Base-by-base conservation (phyloP, 2,888 invertebrate species). In the Lasiommata megera region DNA sequence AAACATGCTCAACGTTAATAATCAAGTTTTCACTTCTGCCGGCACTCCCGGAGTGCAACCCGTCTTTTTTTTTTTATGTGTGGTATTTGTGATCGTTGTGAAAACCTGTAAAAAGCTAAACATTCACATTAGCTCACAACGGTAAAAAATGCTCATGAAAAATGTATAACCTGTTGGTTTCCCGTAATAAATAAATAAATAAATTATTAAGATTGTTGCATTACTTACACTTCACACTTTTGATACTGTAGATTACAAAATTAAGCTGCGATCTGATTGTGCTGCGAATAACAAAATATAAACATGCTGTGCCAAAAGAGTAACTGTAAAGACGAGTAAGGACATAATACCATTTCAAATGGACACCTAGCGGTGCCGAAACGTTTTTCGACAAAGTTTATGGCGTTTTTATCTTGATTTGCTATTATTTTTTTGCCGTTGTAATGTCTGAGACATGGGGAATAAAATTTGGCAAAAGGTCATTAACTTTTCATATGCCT, bases 241-340 rank as follows among this genome's bases (percentile, higher is more conserved):
- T n/a, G n/a, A n/a, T n/a, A n/a, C n/a, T n/a, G n/a, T 29, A 44
- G 29, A 9, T 44, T 43, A 17, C 11, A 37, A 52, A 58, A 23
- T 48, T 43, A 41, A 41, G 48, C 36, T 54, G 50, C 37, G 29
- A 56, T 50, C 36, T 40, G 16, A 38, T 48, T 71, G 73, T 68
- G 75, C 64, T 69, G 73, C 73, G 79, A 80, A 80, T 82, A 80
- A 76, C 70, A 78, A 80, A 74, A 71, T 76, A 79, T 80, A 79
- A 78, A 76, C 75, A 74, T 70, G 70, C 68, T 72, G 69, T 67
- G 70, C 72, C 70, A 63, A 67, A 75, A 74, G 66, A 57, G 69
- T 85, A 86, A 85, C 86, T 79, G 86, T 87, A 79, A 68, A 80
- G 75, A 74, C 80, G 61, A 74, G 80, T 80, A 79, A 73, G 73